Evolutionary conservation across 2,113 vertebrate species (phyloP).

Genomic region (Lampris incognitus): DNA sequence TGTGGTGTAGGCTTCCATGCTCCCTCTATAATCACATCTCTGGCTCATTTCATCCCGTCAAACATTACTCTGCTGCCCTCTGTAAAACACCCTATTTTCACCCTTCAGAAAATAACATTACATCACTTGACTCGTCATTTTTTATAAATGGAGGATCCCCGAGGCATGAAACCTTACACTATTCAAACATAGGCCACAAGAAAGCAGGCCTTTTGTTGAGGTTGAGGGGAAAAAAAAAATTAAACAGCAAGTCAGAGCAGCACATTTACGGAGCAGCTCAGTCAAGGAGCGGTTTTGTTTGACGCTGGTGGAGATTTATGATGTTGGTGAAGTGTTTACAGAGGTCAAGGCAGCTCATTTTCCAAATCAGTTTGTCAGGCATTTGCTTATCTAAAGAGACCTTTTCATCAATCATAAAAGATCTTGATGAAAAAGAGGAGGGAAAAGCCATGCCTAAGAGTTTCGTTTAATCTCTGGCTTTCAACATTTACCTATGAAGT

Average conservation of each 20-base stretch:
- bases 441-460: constrained; percentile 33
- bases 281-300: constrained; percentile 70
- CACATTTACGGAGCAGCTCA: constrained; percentile 50
- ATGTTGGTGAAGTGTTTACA: constrained; percentile 73
- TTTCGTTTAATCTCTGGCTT: not conserved
- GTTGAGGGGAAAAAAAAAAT: constrained; percentile 60
- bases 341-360: constrained; percentile 74
- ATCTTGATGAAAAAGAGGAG: constrained; percentile 18
- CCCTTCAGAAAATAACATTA: constrained; percentile 91
- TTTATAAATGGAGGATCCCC: constrained; percentile 86
- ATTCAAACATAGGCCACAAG: constrained; percentile 88
- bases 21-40: constrained; percentile 76
- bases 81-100: constrained; percentile 77
- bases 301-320: constrained; percentile 78
- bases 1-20: constrained; percentile 43
- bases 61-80: constrained; percentile 69
- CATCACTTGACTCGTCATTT: constrained; percentile 86
- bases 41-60: constrained; percentile 79
- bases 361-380: constrained; percentile 76
- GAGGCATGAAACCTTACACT: constrained; percentile 88
- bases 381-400: constrained; percentile 76
- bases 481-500: not conserved
- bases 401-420: constrained; percentile 70
- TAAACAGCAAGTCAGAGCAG: constrained; percentile 63
- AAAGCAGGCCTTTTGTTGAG: constrained; percentile 87